A percentile compares a stretch with the other conserved stretches of the same genome.
phyloP scores from a whole-genome alignment of 2,113 vertebrate genomes.

The Mormyrus iriodes region DNA sequence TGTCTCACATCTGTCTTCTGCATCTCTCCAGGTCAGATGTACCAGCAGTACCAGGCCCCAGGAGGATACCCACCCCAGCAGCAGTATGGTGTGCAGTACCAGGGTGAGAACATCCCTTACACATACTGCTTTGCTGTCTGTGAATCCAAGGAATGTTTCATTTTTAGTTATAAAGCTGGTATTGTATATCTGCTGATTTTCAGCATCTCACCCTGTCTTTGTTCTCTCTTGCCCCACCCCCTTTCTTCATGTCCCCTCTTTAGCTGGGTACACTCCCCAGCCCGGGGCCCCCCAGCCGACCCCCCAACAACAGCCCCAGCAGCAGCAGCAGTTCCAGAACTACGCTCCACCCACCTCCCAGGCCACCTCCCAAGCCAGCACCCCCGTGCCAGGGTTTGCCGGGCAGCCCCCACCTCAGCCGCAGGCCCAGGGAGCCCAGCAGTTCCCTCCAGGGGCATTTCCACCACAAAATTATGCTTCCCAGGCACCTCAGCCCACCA shows the following conservation, averaged over 20 bases:
- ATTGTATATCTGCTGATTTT: not conserved
- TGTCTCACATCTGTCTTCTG: not conserved
- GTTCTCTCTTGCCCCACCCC: not conserved
- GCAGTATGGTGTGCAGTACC: conserved; percentile 88
- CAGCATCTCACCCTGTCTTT: not conserved
- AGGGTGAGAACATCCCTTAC: conserved; percentile 68
- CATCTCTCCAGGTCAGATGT: conserved; percentile 76
- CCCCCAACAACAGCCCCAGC: conserved; percentile 70
- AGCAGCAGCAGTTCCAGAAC: conserved; percentile 82
- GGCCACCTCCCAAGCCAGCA: conserved; percentile 54
- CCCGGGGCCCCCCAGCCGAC: conserved; percentile 72
- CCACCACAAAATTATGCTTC: conserved; percentile 85
- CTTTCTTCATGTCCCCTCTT: not conserved
- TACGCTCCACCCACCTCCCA: conserved; percentile 77
- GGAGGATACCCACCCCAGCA: conserved; percentile 83
- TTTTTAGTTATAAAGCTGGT: not conserved
- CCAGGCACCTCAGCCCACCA: conserved; percentile 76
- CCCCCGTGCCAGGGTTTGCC: conserved; percentile 57
- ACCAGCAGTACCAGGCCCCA: conserved; percentile 89
- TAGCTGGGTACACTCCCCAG: conserved; percentile 82
- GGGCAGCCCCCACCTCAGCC: conserved; percentile 52
- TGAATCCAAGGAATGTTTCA: not conserved
- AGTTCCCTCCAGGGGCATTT: conserved; percentile 78
- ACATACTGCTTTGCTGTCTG: not conserved
- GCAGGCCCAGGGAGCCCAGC: conserved; percentile 72